A percentile compares a stretch with the other conserved stretches of the same genome.
Conservation (phyloP, 1,140 invertebrate genomes). For the Caenorhabditis inopinata region DNA sequence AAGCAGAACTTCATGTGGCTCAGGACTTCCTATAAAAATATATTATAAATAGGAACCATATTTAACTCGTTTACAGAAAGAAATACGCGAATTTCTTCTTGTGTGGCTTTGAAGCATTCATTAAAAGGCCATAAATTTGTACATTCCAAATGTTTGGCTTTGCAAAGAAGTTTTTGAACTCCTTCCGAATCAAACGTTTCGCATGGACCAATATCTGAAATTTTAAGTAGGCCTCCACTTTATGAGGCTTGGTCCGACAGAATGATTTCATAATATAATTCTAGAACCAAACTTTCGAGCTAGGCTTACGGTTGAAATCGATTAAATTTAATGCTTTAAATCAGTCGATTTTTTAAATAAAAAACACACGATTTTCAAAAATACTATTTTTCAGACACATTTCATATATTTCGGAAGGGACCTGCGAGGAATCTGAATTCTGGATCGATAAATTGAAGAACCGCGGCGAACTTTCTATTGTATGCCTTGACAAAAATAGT, state of each 20-base stretch:
- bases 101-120: background rate
- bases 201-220: background rate
- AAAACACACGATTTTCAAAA: no score
- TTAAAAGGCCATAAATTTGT: background rate
- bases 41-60: no score
- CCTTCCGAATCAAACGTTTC: background rate
- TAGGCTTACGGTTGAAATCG: no score
- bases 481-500: background rate
- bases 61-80: background rate
- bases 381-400: no score
- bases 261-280: no score
- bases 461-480: background rate
- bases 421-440: background rate
- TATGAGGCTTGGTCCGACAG: no score
- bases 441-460: background rate
- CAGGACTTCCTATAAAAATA: background rate
- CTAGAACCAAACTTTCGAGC: no score
- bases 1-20: background rate
- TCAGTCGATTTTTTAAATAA: no score
- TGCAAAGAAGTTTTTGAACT: background rate
- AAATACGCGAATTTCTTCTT: background rate
- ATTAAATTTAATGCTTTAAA: no score
- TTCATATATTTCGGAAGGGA: background rate
- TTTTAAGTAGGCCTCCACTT: no score
- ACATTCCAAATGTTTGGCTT: background rate